Evolutionary conservation across 2,797 vertebrate genomes (phyloP), one percentile per base, ranked within the genome.

Genomic region (Manis pentadactyla): DNA sequence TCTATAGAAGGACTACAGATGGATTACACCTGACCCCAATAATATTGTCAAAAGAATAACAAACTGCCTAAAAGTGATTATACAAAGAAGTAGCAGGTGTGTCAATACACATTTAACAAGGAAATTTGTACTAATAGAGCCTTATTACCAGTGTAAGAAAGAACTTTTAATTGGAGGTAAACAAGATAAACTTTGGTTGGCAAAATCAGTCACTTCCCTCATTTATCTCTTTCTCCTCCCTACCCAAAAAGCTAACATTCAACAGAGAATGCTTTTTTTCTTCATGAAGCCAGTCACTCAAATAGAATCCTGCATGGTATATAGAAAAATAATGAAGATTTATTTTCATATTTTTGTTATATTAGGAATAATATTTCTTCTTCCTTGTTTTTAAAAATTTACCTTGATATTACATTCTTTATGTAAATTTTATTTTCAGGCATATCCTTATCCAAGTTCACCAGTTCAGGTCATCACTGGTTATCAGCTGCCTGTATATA

Each of bases 401-500:
- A 64, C 2, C 1, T 57, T 55, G n/a, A 89, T 82, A 88, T 46
- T 57, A 1, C 2, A 31, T 55, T 92, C 13, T 86, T 94, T 91
- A 27, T 93, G 4, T 95, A 78, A 92, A 94, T 14, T 25, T 53
- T 95, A 37, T 93, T 98, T 98, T 75, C 68, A 99, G 99, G 92
- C 98, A 0, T 99, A 98, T 25, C 98, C 98, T 9, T 99, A 99
- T 51, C 96, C 98, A 87, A 98, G n/a, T 93, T 98, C 98, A 27
- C 98, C 98, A 83, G 61, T 98, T 92, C 87, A 99, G 51, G 0
- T 99, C 93, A 96, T 99, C 85, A 98, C 99, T 71, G 53, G 98
- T 3, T 99, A 98, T 92, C 99, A 99, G 29, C 93, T 98, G 86
- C 98, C 99, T 1, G 77, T 98, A 66, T 99, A 98, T 93, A 99